These are phyloP conservation scores for Crocodylus rhombifer DNA, from an alignment of 2,797 vertebrate species.

Conservation along the genomic window DNA sequence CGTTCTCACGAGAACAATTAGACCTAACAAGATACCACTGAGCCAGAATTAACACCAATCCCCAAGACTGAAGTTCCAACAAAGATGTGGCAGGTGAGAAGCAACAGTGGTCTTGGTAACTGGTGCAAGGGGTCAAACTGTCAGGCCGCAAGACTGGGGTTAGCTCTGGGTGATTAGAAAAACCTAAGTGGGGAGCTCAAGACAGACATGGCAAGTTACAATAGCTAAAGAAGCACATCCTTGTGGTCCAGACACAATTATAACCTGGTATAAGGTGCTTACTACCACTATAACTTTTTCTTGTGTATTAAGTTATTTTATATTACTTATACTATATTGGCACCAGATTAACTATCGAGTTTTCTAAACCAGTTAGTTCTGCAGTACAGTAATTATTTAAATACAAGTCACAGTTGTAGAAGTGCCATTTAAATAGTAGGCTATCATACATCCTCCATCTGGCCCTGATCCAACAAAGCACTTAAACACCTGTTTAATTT, in stretches of 20 bases:
- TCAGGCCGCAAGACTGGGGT: too few relatives aligned
- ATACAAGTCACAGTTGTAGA: conserved; percentile 25
- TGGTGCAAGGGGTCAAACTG: too few relatives aligned
- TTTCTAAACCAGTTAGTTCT: conserved; percentile 34
- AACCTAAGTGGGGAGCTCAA: too few relatives aligned
- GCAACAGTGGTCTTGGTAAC: too few relatives aligned
- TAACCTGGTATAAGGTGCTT: background rate
- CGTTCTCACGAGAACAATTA: too few relatives aligned
- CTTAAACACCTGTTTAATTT: conserved; percentile 65
- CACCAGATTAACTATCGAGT: conserved; percentile 5
- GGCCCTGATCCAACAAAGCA: conserved; percentile 55
- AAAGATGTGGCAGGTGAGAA: too few relatives aligned
- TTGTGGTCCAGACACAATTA: background rate
- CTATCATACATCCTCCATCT: background rate
- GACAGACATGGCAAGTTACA: too few relatives aligned
- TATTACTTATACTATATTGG: background rate
- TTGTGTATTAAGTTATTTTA: background rate
- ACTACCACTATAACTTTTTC: background rate
- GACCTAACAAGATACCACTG: too few relatives aligned
- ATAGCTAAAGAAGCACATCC: background rate
- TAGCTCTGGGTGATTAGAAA: too few relatives aligned
- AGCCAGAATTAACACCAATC: too few relatives aligned
- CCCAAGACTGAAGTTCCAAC: too few relatives aligned
- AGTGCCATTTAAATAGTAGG: conserved; percentile 24
- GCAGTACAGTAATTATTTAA: background rate